Conservation (phyloP, 2,113 vertebrate genomes). For the Microtus ochrogaster region DNA sequence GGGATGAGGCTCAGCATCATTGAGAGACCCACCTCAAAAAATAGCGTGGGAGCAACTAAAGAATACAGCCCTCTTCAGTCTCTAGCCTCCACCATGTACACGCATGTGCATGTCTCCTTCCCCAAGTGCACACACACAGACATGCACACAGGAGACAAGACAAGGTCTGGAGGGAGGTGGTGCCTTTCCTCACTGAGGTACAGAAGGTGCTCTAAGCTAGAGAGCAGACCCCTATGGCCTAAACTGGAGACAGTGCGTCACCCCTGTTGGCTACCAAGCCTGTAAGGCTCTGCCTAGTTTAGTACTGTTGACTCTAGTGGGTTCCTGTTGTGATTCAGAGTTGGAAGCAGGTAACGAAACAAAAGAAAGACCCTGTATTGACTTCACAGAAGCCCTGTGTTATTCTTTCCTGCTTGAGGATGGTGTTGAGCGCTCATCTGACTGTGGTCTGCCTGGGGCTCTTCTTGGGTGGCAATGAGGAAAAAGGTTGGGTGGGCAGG, state of each 20-base stretch:
- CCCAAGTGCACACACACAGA: not conserved
- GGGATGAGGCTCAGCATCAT: not conserved
- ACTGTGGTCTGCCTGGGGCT: not conserved
- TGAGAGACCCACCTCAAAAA: not conserved
- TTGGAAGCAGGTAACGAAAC: not conserved
- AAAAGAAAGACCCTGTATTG: not conserved
- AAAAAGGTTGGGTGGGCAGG: not conserved
- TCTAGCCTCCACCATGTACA: not conserved
- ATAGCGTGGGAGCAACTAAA: not conserved
- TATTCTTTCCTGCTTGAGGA: not conserved
- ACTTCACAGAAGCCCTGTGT: not conserved
- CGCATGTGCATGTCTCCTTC: not conserved
- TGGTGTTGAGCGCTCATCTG: not conserved
- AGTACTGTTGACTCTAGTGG: not conserved
- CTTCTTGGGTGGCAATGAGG: not conserved
- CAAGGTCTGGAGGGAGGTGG: no score
- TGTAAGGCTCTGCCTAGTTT: not conserved
- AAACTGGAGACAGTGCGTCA: not conserved
- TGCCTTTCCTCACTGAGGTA: not conserved
- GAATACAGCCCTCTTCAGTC: no score
- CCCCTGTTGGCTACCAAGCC: not conserved
- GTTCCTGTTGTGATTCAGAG: not conserved
- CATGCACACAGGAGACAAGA: not conserved
- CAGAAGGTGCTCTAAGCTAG: not conserved
- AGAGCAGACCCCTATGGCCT: not conserved